Percentiles rank a stretch among this genome's conserved stretches.
These are phyloP conservation scores for Opisthocomus hoazin DNA, from an alignment of 2,113 vertebrate species.

Conservation along the genomic window DNA sequence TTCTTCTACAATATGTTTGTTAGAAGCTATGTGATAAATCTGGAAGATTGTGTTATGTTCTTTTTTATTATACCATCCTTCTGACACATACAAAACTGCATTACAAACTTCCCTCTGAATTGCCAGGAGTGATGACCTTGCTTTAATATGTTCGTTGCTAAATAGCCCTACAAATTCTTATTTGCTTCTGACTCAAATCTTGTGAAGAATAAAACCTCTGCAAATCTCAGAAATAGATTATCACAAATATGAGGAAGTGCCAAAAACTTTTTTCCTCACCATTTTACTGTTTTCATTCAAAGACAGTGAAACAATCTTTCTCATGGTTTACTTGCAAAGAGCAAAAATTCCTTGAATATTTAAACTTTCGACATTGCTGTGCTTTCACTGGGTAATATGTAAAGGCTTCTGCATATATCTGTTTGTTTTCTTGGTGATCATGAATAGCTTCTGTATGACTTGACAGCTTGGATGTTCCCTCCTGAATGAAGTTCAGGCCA, in stretches of 20 bases:
- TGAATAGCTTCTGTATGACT: slow-evolving; percentile 10
- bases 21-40: background rate
- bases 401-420: slow-evolving; percentile 43
- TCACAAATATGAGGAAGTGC: background rate
- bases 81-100: background rate
- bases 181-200: background rate
- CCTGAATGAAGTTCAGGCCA: slow-evolving; percentile 54
- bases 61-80: background rate
- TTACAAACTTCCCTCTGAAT: background rate
- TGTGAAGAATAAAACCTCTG: background rate
- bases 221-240: background rate
- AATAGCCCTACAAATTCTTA: background rate
- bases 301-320: background rate
- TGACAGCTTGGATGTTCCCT: slow-evolving; percentile 60
- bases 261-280: background rate
- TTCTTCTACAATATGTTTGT: background rate
- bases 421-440: slow-evolving; percentile 39
- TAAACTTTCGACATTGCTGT: slow-evolving; percentile 21
- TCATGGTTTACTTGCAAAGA: background rate
- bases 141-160: background rate
- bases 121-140: background rate
- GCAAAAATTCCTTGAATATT: background rate
- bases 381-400: slow-evolving; percentile 19
- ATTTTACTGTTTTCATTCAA: background rate
- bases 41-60: background rate